A percentile compares a stretch with the other conserved stretches of the same genome.
phyloP scores from a whole-genome alignment of 2,888 invertebrate species.

The Tachystola acroxantha region DNA sequence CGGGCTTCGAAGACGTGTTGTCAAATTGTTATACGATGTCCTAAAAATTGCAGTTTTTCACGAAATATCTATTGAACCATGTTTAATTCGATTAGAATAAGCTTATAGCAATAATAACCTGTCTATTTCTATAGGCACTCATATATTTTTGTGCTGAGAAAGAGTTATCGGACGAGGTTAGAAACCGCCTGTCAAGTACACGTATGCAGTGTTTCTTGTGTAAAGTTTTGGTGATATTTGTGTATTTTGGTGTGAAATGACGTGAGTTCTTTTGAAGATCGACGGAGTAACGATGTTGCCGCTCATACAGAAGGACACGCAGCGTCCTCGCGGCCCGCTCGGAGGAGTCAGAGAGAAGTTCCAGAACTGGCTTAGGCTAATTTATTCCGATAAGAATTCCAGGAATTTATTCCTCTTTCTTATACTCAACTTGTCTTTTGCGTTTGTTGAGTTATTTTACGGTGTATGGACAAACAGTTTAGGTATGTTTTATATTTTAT shows the following conservation, averaged over 20 bases:
- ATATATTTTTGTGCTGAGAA: constrained; percentile 9
- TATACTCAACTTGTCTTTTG: constrained; percentile 95
- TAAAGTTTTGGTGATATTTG: constrained; percentile 46
- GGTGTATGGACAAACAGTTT: constrained; percentile 94
- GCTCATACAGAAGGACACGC: constrained; percentile 84
- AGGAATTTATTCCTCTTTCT: constrained; percentile 96
- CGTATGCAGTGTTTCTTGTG: constrained; percentile 65
- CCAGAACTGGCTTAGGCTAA: constrained; percentile 88
- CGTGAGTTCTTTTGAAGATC: constrained; percentile 39
- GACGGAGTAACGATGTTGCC: constrained; percentile 82
- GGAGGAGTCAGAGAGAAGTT: constrained; percentile 84
- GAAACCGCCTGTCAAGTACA: constrained; percentile 61
- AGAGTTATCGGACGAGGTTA: constrained; percentile 48
- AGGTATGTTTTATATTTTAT: constrained; percentile 70
- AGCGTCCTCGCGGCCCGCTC: constrained; percentile 74
- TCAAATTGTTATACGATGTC: constrained; percentile 17
- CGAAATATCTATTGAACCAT: constrained; percentile 23
- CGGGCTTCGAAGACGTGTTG: too few species aligned
- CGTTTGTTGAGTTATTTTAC: constrained; percentile 96
- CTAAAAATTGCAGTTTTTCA: constrained; percentile 18
- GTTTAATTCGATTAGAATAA: constrained; percentile 21
- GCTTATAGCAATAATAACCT: constrained; percentile 18
- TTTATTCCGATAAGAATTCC: constrained; percentile 95
- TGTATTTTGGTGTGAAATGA: constrained; percentile 55
- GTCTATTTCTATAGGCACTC: constrained; percentile 14